These are phyloP conservation scores for Drosophila chauvacae DNA, from an alignment of 1,140 invertebrate species.

Conservation along the genomic window DNA sequence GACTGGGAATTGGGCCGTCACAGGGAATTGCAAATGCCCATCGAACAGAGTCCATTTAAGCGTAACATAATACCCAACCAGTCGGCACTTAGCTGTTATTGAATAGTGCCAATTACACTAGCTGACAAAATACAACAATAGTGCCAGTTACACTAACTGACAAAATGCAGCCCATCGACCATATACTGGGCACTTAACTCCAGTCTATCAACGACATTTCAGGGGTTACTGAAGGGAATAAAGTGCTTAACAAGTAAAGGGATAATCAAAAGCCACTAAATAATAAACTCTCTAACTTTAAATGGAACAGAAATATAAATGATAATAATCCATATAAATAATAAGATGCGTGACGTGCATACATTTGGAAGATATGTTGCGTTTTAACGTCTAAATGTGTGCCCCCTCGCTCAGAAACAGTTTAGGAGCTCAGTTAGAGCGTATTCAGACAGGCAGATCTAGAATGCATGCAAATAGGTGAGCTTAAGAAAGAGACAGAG, in stretches of 20 bases:
- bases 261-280: background rate
- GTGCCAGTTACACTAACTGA: no score
- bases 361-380: background rate
- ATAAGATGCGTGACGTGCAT: background rate
- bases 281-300: background rate
- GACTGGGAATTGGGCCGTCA: slow-evolving; percentile 5
- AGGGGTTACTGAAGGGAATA: background rate
- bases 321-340: background rate
- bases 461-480: background rate
- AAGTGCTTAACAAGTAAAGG: background rate
- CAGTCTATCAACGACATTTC: background rate
- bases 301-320: background rate
- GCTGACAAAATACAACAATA: background rate
- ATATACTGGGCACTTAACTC: background rate
- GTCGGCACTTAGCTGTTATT: slow-evolving; percentile 6
- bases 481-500: background rate
- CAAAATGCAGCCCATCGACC: no score
- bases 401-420: no score
- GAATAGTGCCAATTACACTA: slow-evolving; percentile 10
- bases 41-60: slow-evolving; percentile 3
- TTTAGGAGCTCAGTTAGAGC: background rate
- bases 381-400: no score
- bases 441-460: background rate
- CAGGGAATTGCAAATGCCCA: slow-evolving; percentile 9
- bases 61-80: slow-evolving; percentile 1